Evolutionary conservation across 1,140 invertebrate genomes (phyloP).

Genomic region (Chlorops oryzae): DNA sequence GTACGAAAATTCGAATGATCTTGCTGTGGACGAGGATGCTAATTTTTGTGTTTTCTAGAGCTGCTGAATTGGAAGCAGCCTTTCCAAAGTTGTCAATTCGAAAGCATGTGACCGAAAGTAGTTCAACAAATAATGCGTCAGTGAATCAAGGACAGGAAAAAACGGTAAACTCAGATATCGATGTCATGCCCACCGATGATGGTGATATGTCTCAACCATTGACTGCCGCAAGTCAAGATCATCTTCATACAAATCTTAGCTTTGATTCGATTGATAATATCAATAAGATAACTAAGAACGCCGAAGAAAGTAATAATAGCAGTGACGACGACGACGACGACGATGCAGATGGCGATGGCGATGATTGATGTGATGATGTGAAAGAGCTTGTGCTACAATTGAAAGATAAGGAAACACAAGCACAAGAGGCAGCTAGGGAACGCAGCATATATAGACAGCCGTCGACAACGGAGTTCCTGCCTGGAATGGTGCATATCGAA

Average conservation of each 20-base stretch:
- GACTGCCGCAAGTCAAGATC: slow-evolving; percentile 14
- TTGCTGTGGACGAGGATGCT: no score
- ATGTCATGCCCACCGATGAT: background rate
- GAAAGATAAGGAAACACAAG: slow-evolving; percentile 17
- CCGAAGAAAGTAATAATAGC: slow-evolving; percentile 5
- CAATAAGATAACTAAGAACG: no score
- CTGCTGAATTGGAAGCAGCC: slow-evolving; percentile 35
- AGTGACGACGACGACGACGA: slow-evolving; percentile 1
- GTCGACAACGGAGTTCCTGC: slow-evolving; percentile 83
- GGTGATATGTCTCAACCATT: slow-evolving; percentile 15
- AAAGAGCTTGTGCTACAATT: slow-evolving; percentile 38
- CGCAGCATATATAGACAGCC: slow-evolving; percentile 58
- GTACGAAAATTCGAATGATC: no score
- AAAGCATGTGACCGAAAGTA: no score
- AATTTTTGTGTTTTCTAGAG: slow-evolving; percentile 17
- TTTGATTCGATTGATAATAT: slow-evolving; percentile 14
- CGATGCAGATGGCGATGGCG: slow-evolving; percentile 11
- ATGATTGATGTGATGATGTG: slow-evolving; percentile 16
- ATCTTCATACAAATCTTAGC: slow-evolving; percentile 20
- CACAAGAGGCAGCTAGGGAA: slow-evolving; percentile 8
- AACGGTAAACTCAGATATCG: no score
- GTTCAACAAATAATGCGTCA: no score
- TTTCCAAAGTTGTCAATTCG: slow-evolving; percentile 30
- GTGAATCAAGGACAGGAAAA: slow-evolving; percentile 1
- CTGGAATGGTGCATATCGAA: slow-evolving; percentile 79